Conservation (phyloP, 1,140 invertebrate species). For the Sarcophaga peregrina region DNA sequence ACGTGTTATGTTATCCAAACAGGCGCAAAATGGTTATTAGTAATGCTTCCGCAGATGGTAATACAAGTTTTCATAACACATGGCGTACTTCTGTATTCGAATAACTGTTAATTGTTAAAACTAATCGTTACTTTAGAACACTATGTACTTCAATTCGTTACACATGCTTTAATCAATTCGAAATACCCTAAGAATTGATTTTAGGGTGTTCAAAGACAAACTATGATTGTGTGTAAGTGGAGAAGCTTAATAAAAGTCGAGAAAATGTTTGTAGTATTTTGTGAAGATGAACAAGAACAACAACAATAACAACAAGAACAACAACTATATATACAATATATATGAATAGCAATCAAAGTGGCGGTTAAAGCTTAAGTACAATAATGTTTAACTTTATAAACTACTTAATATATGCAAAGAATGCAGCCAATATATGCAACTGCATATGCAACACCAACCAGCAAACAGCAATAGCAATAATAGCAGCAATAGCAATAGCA, state of each 20-base stretch:
- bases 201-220: too few relatives aligned
- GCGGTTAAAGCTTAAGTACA: constrained; percentile 18
- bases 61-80: too few relatives aligned
- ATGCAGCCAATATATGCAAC: not conserved
- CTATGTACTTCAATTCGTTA: too few relatives aligned
- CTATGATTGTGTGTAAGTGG: not conserved
- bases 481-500: not conserved
- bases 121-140: too few relatives aligned
- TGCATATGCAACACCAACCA: not conserved
- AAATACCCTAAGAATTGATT: too few relatives aligned
- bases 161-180: too few relatives aligned
- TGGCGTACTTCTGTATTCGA: too few relatives aligned
- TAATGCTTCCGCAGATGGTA: too few relatives aligned
- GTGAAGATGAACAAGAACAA: constrained; percentile 4
- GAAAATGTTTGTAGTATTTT: constrained; percentile 16
- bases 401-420: constrained; percentile 25
- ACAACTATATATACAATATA: not conserved
- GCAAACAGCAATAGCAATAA: not conserved
- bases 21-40: too few relatives aligned
- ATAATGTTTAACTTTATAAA: constrained; percentile 25
- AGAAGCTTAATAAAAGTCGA: constrained; percentile 7
- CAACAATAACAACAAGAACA: not conserved
- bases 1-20: too few relatives aligned
- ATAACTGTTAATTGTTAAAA: too few relatives aligned
- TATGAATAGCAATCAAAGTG: not conserved